Percentiles rank a stretch among this genome's conserved stretches.
phyloP scores from a whole-genome alignment of 1,140 invertebrate species.

The Octopus bimaculoides region DNA sequence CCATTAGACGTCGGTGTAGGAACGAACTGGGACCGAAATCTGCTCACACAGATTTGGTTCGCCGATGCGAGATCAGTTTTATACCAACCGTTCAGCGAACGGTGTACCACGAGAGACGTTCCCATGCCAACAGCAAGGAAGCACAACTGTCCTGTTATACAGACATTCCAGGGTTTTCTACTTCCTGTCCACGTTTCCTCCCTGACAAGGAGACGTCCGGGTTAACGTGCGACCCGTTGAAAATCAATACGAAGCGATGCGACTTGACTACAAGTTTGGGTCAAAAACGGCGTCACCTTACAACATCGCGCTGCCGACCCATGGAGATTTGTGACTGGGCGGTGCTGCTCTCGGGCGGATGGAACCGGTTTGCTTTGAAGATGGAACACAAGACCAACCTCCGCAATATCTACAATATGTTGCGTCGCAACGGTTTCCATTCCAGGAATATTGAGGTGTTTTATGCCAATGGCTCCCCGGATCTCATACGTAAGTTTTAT shows the following conservation, averaged over 20 bases:
- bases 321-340: constrained; percentile 64
- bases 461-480: constrained; percentile 59
- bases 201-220: constrained; percentile 52
- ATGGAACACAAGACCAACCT: constrained; percentile 52
- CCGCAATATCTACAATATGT: constrained; percentile 54
- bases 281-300: constrained; percentile 42
- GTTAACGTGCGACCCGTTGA: constrained; percentile 59
- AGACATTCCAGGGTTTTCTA: constrained; percentile 53
- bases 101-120: constrained; percentile 20
- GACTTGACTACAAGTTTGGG: constrained; percentile 47
- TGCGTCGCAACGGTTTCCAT: constrained; percentile 59
- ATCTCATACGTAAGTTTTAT: constrained; percentile 37
- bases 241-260: constrained; percentile 59
- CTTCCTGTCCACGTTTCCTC: constrained; percentile 55
- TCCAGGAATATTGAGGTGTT: constrained; percentile 62
- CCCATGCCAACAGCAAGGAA: constrained; percentile 7
- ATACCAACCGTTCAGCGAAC: constrained; percentile 50
- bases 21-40: constrained; percentile 47
- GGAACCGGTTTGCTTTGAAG: constrained; percentile 59
- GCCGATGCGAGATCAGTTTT: constrained; percentile 60
- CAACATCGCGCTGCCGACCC: constrained; percentile 58
- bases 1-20: constrained; percentile 53
- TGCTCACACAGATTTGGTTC: constrained; percentile 44
- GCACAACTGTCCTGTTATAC: constrained; percentile 50
- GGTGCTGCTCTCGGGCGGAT: constrained; percentile 62